Evolutionary conservation across 2,113 vertebrate genomes (phyloP).

Genomic region (Excalfactoria chinensis): DNA sequence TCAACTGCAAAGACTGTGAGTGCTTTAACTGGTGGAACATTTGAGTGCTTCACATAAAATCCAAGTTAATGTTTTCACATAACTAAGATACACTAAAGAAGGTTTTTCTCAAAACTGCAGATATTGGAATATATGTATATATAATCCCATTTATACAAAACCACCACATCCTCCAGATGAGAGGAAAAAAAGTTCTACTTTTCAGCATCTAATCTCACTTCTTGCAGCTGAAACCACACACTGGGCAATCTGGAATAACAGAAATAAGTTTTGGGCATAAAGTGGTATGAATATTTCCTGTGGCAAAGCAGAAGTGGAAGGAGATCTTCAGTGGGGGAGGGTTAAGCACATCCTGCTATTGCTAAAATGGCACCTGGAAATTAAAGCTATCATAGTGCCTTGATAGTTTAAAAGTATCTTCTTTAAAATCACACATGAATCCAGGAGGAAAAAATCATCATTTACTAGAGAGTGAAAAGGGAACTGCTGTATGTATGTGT

Average conservation of each 20-base stretch:
- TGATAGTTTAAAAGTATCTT: neutral
- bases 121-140: neutral
- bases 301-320: neutral
- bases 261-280: neutral
- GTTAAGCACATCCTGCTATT: neutral
- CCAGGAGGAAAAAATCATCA: neutral
- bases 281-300: neutral
- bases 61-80: neutral
- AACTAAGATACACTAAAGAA: neutral
- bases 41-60: neutral
- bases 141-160: neutral
- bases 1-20: neutral
- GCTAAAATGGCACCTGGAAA: neutral
- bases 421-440: neutral
- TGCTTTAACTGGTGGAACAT: neutral
- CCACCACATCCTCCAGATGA: rapidly evolving
- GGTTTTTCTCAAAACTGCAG: neutral
- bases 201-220: neutral
- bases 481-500: rapidly evolving
- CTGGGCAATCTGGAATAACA: neutral
- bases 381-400: neutral
- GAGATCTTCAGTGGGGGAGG: neutral
- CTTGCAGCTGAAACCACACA: neutral
- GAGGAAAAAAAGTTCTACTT: neutral
- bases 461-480: neutral